phyloP scores from a whole-genome alignment of 2,113 vertebrate genomes.

The Lanius collurio region DNA sequence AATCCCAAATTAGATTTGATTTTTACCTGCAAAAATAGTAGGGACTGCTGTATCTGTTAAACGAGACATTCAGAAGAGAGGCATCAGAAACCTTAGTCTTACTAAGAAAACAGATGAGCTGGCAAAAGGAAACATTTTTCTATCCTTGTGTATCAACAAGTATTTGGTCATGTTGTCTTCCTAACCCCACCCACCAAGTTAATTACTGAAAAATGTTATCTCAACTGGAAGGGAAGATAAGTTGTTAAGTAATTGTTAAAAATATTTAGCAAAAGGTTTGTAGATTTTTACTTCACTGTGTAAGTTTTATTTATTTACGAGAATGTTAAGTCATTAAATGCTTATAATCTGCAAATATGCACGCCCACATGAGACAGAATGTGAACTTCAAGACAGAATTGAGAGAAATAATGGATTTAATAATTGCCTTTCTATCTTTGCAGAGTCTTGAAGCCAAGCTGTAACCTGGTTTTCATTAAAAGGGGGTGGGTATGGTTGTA shows the following conservation, averaged over 20 bases:
- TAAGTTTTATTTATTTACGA: background rate
- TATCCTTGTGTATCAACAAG: background rate
- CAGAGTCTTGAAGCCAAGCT: background rate
- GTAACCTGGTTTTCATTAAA: slow-evolving; percentile 28
- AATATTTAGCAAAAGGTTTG: background rate
- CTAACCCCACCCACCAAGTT: slow-evolving; percentile 17
- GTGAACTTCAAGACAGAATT: background rate
- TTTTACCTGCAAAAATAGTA: background rate
- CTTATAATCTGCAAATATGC: background rate
- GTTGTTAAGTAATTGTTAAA: background rate
- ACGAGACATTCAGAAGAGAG: background rate
- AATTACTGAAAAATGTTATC: background rate
- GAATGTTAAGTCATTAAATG: background rate
- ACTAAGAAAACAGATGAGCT: slow-evolving; percentile 25
- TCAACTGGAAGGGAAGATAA: background rate
- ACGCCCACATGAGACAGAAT: background rate
- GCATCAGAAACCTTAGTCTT: background rate
- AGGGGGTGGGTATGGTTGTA: background rate
- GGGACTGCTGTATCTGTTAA: background rate
- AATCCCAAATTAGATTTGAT: background rate
- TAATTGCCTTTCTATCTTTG: background rate
- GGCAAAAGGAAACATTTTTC: slow-evolving; percentile 17
- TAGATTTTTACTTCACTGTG: background rate
- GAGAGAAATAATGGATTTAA: background rate
- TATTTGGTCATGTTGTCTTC: background rate